A percentile compares a stretch with the other conserved stretches of the same genome.
Conservation (phyloP, 1,140 invertebrate species). For the Dufourea novaeangliae region DNA sequence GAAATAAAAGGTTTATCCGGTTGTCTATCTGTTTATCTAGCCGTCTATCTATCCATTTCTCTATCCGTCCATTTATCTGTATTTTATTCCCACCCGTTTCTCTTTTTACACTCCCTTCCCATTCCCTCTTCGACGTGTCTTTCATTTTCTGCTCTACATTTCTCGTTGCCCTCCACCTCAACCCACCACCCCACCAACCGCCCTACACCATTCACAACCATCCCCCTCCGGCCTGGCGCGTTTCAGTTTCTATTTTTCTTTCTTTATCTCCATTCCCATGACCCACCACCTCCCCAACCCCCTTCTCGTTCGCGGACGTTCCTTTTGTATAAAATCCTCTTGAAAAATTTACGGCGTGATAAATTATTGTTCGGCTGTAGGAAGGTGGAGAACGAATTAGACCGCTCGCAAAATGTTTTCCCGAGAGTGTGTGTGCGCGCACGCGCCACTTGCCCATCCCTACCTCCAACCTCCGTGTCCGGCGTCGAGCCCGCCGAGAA, state of each 20-base stretch:
- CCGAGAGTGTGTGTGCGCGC: too few relatives aligned
- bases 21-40: slow-evolving; percentile 31
- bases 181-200: background rate
- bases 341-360: slow-evolving; percentile 64
- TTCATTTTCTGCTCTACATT: background rate
- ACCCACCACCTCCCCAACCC: too few relatives aligned
- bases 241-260: slow-evolving; percentile 30
- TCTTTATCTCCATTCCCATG: slow-evolving; percentile 35
- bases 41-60: slow-evolving; percentile 23
- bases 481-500: background rate
- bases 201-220: slow-evolving; percentile 3
- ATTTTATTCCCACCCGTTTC: background rate
- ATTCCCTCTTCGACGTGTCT: slow-evolving; percentile 21
- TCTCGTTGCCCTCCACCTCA: background rate
- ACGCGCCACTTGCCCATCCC: background rate
- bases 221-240: background rate
- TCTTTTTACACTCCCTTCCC: background rate
- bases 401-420: slow-evolving; percentile 47
- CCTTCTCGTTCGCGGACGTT: slow-evolving; percentile 9
- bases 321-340: slow-evolving; percentile 47
- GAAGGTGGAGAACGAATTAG: slow-evolving; percentile 44
- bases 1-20: slow-evolving; percentile 27
- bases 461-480: background rate
- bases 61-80: slow-evolving; percentile 24
- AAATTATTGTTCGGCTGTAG: slow-evolving; percentile 59